These are phyloP conservation scores for Eupelmus urozonus DNA, from an alignment of 2,888 invertebrate genomes.

Conservation along the genomic window DNA sequence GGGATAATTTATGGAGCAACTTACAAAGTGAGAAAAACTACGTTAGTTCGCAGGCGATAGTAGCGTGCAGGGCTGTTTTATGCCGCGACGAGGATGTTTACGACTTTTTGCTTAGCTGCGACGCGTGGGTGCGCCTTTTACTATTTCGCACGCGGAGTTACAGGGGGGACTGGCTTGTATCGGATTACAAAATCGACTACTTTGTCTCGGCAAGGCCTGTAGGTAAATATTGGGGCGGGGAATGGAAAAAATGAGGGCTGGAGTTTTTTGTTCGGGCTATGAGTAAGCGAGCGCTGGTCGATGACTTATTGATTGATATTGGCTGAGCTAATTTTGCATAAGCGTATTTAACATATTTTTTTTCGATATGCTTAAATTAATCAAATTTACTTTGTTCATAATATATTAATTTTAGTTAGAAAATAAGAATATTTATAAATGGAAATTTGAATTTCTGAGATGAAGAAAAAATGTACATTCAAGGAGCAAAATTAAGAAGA, in stretches of 20 bases:
- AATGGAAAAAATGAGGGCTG: too few species aligned
- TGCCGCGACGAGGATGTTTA: slow-evolving; percentile 58
- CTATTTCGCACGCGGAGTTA: neutral
- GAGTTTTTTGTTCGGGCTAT: too few species aligned
- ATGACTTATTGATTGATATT: neutral
- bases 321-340: too few species aligned
- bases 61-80: slow-evolving; percentile 67
- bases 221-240: neutral
- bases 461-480: neutral
- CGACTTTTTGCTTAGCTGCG: slow-evolving; percentile 20
- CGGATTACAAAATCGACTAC: slow-evolving; percentile 3
- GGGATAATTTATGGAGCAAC: slow-evolving; percentile 73
- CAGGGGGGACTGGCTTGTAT: too few species aligned
- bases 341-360: too few species aligned
- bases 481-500: neutral
- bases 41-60: slow-evolving; percentile 66
- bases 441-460: too few species aligned
- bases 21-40: slow-evolving; percentile 77
- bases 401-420: too few species aligned
- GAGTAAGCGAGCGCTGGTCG: neutral
- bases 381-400: too few species aligned
- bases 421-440: too few species aligned
- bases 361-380: too few species aligned
- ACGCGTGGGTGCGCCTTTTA: neutral
- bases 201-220: neutral